Evolutionary conservation across 2,113 vertebrate species (phyloP).

Genomic region (Sceloporus tristichus): DNA sequence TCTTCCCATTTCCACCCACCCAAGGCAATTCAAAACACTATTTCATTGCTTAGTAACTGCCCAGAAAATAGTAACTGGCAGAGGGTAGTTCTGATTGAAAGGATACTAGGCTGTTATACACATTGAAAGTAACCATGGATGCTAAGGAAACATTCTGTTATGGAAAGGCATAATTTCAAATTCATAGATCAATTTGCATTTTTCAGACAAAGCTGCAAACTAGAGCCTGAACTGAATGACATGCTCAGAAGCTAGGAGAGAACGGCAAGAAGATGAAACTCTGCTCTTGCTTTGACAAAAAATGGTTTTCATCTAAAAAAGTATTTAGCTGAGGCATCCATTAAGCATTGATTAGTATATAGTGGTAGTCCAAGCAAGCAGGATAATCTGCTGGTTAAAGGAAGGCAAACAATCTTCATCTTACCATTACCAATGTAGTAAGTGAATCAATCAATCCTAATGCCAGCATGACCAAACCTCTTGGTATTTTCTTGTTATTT

Average conservation of each 20-base stretch:
- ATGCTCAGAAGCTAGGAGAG: not conserved
- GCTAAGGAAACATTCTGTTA: constrained; percentile 41
- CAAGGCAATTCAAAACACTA: constrained; percentile 21
- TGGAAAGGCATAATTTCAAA: constrained; percentile 41
- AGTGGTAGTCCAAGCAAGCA: not conserved
- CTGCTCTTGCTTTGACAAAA: accelerated
- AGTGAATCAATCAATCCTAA: not conserved
- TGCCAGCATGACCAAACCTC: not conserved
- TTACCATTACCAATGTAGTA: not conserved
- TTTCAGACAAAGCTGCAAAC: constrained; percentile 19
- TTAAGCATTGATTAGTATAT: not conserved
- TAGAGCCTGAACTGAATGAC: not conserved
- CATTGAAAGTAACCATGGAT: not conserved
- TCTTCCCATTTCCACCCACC: constrained; percentile 7
- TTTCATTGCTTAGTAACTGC: not conserved
- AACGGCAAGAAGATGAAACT: not conserved
- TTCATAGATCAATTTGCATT: constrained; percentile 3
- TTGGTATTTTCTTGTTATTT: not conserved
- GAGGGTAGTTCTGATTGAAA: not conserved
- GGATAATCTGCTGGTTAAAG: not conserved
- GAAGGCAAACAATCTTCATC: not conserved
- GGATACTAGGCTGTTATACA: constrained; percentile 27
- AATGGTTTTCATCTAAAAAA: not conserved
- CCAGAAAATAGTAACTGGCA: not conserved
- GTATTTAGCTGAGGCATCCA: not conserved